Conservation (phyloP, 1,140 invertebrate species). For the Cecropterus lyciades region DNA sequence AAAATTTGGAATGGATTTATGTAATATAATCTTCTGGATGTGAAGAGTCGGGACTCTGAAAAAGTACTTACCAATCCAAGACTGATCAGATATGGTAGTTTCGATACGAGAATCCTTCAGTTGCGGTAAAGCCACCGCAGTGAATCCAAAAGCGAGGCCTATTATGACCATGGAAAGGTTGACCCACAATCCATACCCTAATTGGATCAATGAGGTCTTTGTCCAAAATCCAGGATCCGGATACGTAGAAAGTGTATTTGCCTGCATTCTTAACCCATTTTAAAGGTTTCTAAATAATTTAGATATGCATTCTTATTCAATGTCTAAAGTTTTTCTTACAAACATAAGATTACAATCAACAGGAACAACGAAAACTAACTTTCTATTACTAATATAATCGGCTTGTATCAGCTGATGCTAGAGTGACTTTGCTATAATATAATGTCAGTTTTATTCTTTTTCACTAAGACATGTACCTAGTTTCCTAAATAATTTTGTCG, state of each 20-base stretch:
- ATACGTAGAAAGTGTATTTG: slow-evolving; percentile 31
- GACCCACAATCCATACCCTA: slow-evolving; percentile 64
- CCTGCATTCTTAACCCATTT: slow-evolving; percentile 29
- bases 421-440: not conserved
- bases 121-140: slow-evolving; percentile 80
- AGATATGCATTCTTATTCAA: slow-evolving; percentile 4
- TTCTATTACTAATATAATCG: too few species aligned
- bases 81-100: slow-evolving; percentile 65
- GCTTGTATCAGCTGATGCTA: not conserved
- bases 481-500: too few species aligned
- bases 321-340: not conserved
- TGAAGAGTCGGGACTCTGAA: too few species aligned
- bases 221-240: slow-evolving; percentile 58
- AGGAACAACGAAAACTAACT: too few species aligned
- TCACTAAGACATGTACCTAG: too few species aligned
- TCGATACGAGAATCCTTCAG: slow-evolving; percentile 57
- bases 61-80: slow-evolving; percentile 80
- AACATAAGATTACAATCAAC: too few species aligned
- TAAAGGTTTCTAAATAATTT: not conserved
- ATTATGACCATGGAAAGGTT: slow-evolving; percentile 79
- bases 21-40: too few species aligned
- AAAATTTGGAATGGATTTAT: too few species aligned
- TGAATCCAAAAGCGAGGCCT: slow-evolving; percentile 82
- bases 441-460: slow-evolving; percentile 1
- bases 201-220: slow-evolving; percentile 55